Base-by-base conservation (phyloP, 1,140 invertebrate species). In the Pseudobourletiella spinata region DNA sequence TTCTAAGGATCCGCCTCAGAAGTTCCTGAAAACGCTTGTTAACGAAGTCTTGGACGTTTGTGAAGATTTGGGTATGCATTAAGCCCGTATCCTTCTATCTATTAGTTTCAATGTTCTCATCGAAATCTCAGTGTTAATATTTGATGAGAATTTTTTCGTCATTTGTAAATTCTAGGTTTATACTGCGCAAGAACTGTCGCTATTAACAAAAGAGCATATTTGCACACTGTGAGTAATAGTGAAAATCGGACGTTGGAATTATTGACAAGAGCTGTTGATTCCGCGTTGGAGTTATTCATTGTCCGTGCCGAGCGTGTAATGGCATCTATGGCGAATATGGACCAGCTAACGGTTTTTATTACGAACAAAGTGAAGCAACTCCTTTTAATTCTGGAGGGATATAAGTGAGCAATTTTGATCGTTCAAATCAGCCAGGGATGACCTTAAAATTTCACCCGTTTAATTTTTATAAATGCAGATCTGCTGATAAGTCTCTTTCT, bases 401-500 rank as follows among this genome's bases (percentile, higher is more conserved):
- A 15, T 42, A 1, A 32, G 44, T 46, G 18, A 6, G 18, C 18
- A 39, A 39, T 39, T 39, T 39, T 39, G n/a, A n/a, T n/a, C n/a
- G n/a, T n/a, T n/a, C n/a, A n/a, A n/a, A n/a, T n/a, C n/a, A n/a
- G n/a, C n/a, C n/a, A n/a, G n/a, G n/a, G n/a, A n/a, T n/a, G n/a
- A n/a, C n/a, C n/a, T n/a, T n/a, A n/a, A n/a, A n/a, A n/a, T n/a
- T n/a, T n/a, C n/a, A n/a, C n/a, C n/a, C n/a, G n/a, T n/a, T n/a
- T n/a, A n/a, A n/a, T n/a, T n/a, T n/a, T n/a, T n/a, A 8, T 11
- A 39, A n/a, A 39, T 39, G 22, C 25, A 24, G 22, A 6, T n/a
- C 30, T 0, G 14, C 22, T 22, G 51, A 16, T 0, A 28, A 63
- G 30, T 70, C 74, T 28, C 61, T 94, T n/a, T 86, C 83, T 67